A percentile compares a stretch with the other conserved stretches of the same genome.
phyloP scores from a whole-genome alignment of 1,140 invertebrate genomes.

The Bombus ignitus region DNA sequence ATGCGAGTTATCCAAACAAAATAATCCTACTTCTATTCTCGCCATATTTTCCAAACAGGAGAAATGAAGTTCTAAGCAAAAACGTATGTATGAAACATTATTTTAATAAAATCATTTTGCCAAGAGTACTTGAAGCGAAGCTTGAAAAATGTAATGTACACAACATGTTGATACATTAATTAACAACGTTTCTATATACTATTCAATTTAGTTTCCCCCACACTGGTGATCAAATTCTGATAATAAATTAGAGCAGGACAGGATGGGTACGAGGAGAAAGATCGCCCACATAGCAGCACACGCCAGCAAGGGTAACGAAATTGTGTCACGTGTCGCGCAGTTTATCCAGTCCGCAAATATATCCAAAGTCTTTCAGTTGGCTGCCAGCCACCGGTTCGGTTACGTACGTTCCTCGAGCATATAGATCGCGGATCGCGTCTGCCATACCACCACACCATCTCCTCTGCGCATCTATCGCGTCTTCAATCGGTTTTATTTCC shows the following conservation, averaged over 20 bases:
- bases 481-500: neutral
- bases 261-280: neutral
- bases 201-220: neutral
- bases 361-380: slow-evolving; percentile 67
- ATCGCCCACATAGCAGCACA: neutral
- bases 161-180: neutral
- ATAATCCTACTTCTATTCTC: too few relatives aligned
- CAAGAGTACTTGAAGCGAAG: too few relatives aligned
- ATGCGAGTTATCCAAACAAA: too few relatives aligned
- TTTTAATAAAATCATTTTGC: too few relatives aligned
- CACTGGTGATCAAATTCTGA: neutral
- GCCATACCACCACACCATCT: neutral
- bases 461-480: neutral
- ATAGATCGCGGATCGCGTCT: neutral
- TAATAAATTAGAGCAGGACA: neutral
- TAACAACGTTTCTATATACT: too few relatives aligned
- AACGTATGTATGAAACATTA: too few relatives aligned
- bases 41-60: too few relatives aligned
- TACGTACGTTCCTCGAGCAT: slow-evolving; percentile 33
- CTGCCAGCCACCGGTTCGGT: slow-evolving; percentile 63
- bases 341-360: slow-evolving; percentile 69
- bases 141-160: neutral
- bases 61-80: too few relatives aligned
- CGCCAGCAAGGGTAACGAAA: slow-evolving; percentile 35
- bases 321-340: slow-evolving; percentile 46